Conservation (phyloP, 2,113 vertebrate species). For the Hylia prasina region DNA sequence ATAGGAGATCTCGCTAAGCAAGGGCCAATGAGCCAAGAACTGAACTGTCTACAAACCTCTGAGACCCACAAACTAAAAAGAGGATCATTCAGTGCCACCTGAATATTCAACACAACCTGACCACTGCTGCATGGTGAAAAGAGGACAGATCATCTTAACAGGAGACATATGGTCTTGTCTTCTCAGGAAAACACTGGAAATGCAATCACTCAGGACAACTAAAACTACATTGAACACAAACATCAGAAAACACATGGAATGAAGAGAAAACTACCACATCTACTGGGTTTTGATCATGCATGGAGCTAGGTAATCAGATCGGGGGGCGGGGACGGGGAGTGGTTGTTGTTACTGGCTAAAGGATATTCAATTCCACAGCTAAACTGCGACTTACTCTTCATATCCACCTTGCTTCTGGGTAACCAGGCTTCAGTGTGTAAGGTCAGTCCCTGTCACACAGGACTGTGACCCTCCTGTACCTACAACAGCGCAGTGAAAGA, state of each 20-base stretch:
- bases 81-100: background rate
- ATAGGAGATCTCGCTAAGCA: background rate
- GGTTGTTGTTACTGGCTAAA: background rate
- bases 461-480: background rate
- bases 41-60: background rate
- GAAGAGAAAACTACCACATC: background rate
- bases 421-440: background rate
- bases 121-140: background rate
- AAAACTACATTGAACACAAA: background rate
- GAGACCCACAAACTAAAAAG: background rate
- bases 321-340: rapidly evolving
- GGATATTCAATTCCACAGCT: background rate
- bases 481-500: background rate
- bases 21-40: background rate
- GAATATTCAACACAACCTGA: background rate
- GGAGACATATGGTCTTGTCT: background rate
- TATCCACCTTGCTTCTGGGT: background rate
- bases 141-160: background rate
- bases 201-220: background rate
- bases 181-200: background rate
- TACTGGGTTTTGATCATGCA: background rate
- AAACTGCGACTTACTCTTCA: background rate
- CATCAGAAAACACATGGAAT: background rate
- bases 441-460: background rate
- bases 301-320: background rate